phyloP scores from a whole-genome alignment of 2,888 invertebrate species.

The Coelogynopora nodosa region DNA sequence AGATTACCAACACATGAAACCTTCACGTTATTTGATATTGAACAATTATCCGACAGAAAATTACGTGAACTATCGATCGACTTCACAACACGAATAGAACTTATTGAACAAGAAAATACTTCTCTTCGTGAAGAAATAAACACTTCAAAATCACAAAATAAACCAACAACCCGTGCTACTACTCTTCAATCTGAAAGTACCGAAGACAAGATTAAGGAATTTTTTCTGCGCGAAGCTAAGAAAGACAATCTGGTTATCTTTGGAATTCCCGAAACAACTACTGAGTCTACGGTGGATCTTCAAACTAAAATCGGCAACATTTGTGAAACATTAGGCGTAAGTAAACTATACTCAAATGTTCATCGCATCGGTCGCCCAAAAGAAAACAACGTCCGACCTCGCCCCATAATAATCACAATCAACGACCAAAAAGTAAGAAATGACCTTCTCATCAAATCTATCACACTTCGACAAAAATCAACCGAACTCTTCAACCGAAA shows the following conservation, averaged over 20 bases:
- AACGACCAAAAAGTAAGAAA: conserved; percentile 2
- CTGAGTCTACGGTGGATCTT: neutral
- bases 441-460: neutral
- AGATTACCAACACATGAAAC: conserved; percentile 12
- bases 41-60: conserved; percentile 24
- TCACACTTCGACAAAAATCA: conserved; percentile 1
- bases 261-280: conserved; percentile 5
- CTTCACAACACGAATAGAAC: conserved; percentile 19
- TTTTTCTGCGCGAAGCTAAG: neutral
- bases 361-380: conserved; percentile 14
- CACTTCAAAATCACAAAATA: conserved; percentile 23
- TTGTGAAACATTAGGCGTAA: conserved; percentile 24
- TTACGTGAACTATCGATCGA: conserved; percentile 17
- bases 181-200: conserved; percentile 27
- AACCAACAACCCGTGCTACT: conserved; percentile 25
- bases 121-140: conserved; percentile 26
- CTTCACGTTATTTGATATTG: conserved; percentile 18
- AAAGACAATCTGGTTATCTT: conserved; percentile 3
- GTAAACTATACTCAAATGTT: conserved; percentile 31
- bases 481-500: no score
- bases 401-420: neutral
- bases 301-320: conserved; percentile 23
- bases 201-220: neutral
- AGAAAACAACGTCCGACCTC: neutral
- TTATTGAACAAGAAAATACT: conserved; percentile 28